Conservation (phyloP, 1,140 invertebrate species). For the Megalopta genalis region DNA sequence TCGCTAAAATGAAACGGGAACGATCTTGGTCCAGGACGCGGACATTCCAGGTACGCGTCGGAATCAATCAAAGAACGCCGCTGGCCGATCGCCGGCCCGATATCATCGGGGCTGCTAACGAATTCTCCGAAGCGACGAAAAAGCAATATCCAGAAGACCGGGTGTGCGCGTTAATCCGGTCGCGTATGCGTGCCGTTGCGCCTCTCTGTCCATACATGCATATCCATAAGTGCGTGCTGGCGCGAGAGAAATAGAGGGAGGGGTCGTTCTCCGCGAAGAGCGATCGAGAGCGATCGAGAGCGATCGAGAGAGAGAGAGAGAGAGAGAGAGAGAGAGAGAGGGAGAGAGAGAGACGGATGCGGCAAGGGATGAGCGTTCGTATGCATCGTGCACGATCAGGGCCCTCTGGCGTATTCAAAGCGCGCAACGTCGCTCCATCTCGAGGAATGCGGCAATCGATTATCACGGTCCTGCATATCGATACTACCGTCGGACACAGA, state of each 20-base stretch:
- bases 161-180: constrained; percentile 40
- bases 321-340: neutral
- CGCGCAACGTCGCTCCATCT: constrained; percentile 71
- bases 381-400: constrained; percentile 61
- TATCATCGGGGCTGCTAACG: constrained; percentile 63
- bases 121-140: constrained; percentile 64
- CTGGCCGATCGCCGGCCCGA: neutral
- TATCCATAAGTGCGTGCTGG: constrained; percentile 46
- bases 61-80: neutral
- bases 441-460: constrained; percentile 77
- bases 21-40: too few relatives aligned
- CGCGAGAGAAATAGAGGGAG: constrained; percentile 27
- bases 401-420: constrained; percentile 72
- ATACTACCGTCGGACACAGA: constrained; percentile 68
- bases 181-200: constrained; percentile 46
- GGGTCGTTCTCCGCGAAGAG: constrained; percentile 12
- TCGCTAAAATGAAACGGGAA: too few relatives aligned
- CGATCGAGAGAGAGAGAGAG: constrained; percentile 16
- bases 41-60: neutral
- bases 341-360: constrained; percentile 9
- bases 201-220: constrained; percentile 33
- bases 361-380: constrained; percentile 54
- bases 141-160: constrained; percentile 69
- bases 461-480: constrained; percentile 76
- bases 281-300: constrained; percentile 26